Evolutionary conservation across 2,888 invertebrate genomes (phyloP).

Genomic region (Leucania comma): DNA sequence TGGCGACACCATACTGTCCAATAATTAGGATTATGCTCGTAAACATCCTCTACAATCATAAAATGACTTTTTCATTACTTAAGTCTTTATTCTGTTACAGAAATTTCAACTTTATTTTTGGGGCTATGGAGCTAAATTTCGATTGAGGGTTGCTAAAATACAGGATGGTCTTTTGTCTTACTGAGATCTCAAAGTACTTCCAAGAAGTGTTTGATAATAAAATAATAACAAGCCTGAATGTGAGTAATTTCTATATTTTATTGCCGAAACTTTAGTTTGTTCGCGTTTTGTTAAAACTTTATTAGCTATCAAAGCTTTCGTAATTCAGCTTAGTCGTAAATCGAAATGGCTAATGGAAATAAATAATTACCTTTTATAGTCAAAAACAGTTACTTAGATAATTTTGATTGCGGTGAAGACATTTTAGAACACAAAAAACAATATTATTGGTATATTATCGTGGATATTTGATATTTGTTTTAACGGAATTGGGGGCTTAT

Average conservation of each 20-base stretch:
- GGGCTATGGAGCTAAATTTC: rapidly evolving
- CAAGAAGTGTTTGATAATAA: slow-evolving; percentile 71
- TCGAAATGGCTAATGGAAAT: slow-evolving; percentile 58
- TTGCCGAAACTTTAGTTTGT: slow-evolving; percentile 62
- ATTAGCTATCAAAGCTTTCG: slow-evolving; percentile 59
- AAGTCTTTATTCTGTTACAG: not conserved
- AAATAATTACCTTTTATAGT: slow-evolving; percentile 52
- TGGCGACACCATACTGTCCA: slow-evolving; percentile 57
- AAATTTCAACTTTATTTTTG: slow-evolving; percentile 4
- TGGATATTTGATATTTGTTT: slow-evolving; percentile 29
- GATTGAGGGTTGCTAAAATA: slow-evolving; percentile 4
- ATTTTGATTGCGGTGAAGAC: slow-evolving; percentile 26
- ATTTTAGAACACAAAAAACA: slow-evolving; percentile 45
- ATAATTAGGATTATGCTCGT: slow-evolving; percentile 62
- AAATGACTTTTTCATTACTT: slow-evolving; percentile 66
- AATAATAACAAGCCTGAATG: slow-evolving; percentile 71
- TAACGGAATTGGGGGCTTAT: not conserved
- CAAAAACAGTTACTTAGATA: slow-evolving; percentile 49
- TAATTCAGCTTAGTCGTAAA: slow-evolving; percentile 58
- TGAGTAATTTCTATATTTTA: slow-evolving; percentile 69
- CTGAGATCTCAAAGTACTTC: slow-evolving; percentile 62
- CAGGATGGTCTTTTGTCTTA: slow-evolving; percentile 52
- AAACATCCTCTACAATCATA: slow-evolving; percentile 64
- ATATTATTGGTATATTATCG: slow-evolving; percentile 4
- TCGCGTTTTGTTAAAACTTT: slow-evolving; percentile 61